These are phyloP conservation scores for Neoascia interrupta DNA, from an alignment of 2,888 invertebrate species.

Conservation along the genomic window DNA sequence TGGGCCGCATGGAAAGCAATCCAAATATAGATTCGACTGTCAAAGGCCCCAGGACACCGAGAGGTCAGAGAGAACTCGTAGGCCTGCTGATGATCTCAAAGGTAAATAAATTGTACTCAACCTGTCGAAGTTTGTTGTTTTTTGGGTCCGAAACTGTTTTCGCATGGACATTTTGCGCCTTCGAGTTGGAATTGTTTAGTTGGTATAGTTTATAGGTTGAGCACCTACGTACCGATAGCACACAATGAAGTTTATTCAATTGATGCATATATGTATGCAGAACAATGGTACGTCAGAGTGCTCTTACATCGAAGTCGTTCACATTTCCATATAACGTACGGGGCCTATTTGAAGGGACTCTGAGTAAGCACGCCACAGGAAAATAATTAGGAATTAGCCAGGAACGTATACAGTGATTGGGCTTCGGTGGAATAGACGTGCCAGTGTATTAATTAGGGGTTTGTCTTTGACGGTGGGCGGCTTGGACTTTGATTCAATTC, in stretches of 20 bases:
- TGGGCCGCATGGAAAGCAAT: neutral
- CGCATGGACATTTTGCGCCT: neutral
- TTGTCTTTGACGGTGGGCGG: conserved; percentile 5
- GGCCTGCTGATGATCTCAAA: conserved; percentile 28
- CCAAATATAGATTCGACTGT: neutral
- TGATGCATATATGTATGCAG: neutral
- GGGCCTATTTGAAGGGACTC: no score
- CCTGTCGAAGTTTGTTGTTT: conserved; percentile 8
- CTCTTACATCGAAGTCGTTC: no score
- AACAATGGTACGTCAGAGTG: no score
- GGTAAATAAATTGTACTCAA: conserved; percentile 36
- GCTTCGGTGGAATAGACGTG: neutral
- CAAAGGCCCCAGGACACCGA: conserved; percentile 8
- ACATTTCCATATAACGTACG: no score
- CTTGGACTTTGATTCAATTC: neutral
- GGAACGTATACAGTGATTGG: neutral
- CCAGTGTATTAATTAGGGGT: conserved; percentile 11
- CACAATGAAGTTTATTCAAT: neutral
- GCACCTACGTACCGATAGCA: neutral
- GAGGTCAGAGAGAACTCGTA: no score
- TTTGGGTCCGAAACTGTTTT: conserved; percentile 1
- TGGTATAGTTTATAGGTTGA: neutral
- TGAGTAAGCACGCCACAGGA: no score
- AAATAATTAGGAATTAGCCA: conserved; percentile 4
- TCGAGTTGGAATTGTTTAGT: neutral